These are phyloP conservation scores for Melanerpes formicivorus DNA, from an alignment of 2,113 vertebrate genomes.

Conservation along the genomic window DNA sequence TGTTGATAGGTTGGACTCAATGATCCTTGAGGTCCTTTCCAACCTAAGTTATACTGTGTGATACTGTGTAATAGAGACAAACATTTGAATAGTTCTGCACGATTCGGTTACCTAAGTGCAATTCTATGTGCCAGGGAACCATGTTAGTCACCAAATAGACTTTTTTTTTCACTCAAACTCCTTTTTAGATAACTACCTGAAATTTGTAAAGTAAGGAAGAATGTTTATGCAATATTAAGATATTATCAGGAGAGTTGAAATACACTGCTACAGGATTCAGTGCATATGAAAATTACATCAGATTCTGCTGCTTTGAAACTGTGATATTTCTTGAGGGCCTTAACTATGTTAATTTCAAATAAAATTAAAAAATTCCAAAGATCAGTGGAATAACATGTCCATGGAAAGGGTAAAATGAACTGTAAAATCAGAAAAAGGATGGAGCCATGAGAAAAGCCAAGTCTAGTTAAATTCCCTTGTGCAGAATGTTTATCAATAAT, in stretches of 20 bases:
- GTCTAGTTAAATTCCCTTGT: not conserved
- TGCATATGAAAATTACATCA: slow-evolving; percentile 3
- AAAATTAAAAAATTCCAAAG: not conserved
- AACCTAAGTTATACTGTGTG: too few relatives aligned
- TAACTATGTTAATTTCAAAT: not conserved
- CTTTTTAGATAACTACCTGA: slow-evolving; percentile 1
- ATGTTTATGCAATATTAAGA: not conserved
- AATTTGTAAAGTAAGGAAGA: not conserved
- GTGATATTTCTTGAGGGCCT: not conserved
- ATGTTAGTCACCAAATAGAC: not conserved
- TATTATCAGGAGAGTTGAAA: not conserved
- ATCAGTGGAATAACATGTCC: not conserved
- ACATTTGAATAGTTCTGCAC: not conserved
- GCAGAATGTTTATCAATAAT: not conserved
- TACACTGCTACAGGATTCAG: not conserved
- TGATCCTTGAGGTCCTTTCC: too few relatives aligned
- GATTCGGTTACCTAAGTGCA: not conserved
- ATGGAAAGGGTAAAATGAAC: not conserved
- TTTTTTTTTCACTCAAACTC: not conserved
- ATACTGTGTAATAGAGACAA: not conserved
- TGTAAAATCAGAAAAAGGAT: not conserved
- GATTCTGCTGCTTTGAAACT: not conserved
- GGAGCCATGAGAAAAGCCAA: not conserved
- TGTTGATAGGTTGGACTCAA: too few relatives aligned
- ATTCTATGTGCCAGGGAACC: not conserved